Percentiles rank a stretch among this genome's conserved stretches.
phyloP scores from a whole-genome alignment of 1,140 invertebrate genomes.

The Laupala kohalensis region DNA sequence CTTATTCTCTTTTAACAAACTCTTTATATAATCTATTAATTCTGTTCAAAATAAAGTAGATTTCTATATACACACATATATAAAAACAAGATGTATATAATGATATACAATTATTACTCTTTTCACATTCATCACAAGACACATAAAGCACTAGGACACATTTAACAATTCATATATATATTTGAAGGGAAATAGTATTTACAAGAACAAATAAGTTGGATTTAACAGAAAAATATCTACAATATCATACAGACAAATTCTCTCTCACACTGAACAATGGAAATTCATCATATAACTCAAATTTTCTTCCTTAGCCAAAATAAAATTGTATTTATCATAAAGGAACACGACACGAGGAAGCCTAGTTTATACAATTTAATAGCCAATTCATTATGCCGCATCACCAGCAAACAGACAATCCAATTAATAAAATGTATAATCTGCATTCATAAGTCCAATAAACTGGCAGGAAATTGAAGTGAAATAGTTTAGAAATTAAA shows the following conservation, averaged over 20 bases:
- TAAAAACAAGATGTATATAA: neutral
- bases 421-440: too few species aligned
- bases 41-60: neutral
- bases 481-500: too few species aligned
- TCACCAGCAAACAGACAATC: too few species aligned
- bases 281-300: neutral
- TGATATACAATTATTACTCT: neutral
- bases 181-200: neutral
- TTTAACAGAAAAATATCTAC: neutral
- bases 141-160: neutral
- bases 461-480: too few species aligned
- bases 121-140: neutral
- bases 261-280: neutral
- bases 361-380: too few species aligned
- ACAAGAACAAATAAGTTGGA: neutral
- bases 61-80: neutral
- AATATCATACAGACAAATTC: neutral
- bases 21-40: neutral
- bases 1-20: neutral
- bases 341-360: neutral
- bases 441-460: too few species aligned
- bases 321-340: neutral
- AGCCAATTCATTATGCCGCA: too few species aligned
- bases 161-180: neutral
- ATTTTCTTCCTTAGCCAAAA: too few species aligned